phyloP scores from a whole-genome alignment of 2,888 invertebrate species.

The Panopea generosa region DNA sequence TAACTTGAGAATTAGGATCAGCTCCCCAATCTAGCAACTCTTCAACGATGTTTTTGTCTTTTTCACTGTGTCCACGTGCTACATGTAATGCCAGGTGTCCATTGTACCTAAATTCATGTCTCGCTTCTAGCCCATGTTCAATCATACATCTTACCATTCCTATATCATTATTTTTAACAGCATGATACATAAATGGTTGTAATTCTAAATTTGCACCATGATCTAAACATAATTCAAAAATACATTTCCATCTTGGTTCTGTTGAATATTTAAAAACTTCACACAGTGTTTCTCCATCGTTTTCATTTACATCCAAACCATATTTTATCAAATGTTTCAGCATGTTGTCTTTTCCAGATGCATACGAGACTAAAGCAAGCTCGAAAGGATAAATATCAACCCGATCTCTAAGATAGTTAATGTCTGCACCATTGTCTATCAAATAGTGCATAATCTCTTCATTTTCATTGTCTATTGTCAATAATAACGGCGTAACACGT shows the following conservation, averaged over 20 bases:
- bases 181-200: constrained; percentile 7
- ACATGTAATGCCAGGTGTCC: constrained; percentile 8
- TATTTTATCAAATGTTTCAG: neutral
- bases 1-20: neutral
- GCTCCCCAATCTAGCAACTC: neutral
- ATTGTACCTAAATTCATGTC: neutral
- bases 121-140: neutral
- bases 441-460: neutral
- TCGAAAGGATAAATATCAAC: neutral
- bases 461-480: neutral
- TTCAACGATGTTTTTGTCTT: neutral
- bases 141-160: neutral
- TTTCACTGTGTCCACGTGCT: neutral
- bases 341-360: neutral
- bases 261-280: neutral
- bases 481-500: neutral
- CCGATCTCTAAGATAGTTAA: neutral
- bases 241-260: neutral
- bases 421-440: constrained; percentile 4
- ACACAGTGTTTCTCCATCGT: neutral
- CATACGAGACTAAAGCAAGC: neutral
- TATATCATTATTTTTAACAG: neutral
- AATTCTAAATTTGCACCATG: neutral
- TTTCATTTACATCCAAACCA: neutral
- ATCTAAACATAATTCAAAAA: constrained; percentile 7